A percentile compares a stretch with the other conserved stretches of the same genome.
These are phyloP conservation scores for Agrochola circellaris DNA, from an alignment of 2,888 invertebrate species.

Conservation along the genomic window DNA sequence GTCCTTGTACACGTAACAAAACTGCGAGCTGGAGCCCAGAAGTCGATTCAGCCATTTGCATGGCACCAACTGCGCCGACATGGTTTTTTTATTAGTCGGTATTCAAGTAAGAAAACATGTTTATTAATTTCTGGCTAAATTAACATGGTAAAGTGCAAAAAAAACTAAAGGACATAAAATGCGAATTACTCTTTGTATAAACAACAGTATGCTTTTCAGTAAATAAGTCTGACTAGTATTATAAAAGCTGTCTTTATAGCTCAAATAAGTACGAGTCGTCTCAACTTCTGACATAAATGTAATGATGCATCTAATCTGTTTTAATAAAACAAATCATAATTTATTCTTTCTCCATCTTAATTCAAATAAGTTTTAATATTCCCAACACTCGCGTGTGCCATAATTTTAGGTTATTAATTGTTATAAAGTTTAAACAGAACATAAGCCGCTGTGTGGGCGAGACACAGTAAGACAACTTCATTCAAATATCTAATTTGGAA, in stretches of 20 bases:
- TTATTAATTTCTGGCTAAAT: background rate
- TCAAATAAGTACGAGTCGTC: slow-evolving; percentile 3
- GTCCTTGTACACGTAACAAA: background rate
- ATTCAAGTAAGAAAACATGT: background rate
- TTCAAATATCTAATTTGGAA: background rate
- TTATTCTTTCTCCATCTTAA: slow-evolving; percentile 51
- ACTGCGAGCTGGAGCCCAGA: background rate
- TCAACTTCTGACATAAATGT: slow-evolving; percentile 26
- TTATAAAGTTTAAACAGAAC: slow-evolving; percentile 57
- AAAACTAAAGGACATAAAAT: slow-evolving; percentile 1
- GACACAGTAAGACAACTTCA: slow-evolving; percentile 31
- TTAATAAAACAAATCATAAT: slow-evolving; percentile 54
- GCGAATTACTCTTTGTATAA: background rate
- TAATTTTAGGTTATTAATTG: slow-evolving; percentile 67
- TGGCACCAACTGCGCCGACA: background rate
- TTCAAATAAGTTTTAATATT: slow-evolving; percentile 59
- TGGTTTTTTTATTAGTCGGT: background rate
- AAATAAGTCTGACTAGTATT: slow-evolving; percentile 6
- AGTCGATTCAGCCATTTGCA: background rate
- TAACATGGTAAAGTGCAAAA: background rate
- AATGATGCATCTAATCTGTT: slow-evolving; percentile 22
- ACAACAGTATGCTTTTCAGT: slow-evolving; percentile 3
- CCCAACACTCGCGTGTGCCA: slow-evolving; percentile 60
- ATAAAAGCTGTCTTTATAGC: slow-evolving; percentile 27
- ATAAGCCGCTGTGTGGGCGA: slow-evolving; percentile 9